Evolutionary conservation across 2,888 invertebrate species (phyloP), one percentile per base, ranked within the genome.

Genomic region (Drosophila phalerata): DNA sequence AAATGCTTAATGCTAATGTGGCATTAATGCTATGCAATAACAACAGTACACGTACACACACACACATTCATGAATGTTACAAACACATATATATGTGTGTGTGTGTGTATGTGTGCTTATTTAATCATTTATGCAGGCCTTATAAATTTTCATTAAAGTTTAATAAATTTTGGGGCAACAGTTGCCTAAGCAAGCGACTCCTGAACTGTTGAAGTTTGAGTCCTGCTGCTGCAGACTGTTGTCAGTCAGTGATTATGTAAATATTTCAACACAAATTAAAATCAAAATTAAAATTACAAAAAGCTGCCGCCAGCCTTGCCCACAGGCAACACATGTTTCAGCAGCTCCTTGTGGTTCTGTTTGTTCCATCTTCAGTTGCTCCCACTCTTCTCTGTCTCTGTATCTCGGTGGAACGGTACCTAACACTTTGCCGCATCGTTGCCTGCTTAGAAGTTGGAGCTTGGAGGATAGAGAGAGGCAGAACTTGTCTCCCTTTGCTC

Each of bases 211-310:
- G 38, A 64, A 73, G 69, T 52, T 42, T 32, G 70, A 63, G 68
- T 63, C 63, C 48, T 67, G 56, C 40, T 60, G 45, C 32, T 32
- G 56, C 64, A 69, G 76, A 55, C 60, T 84, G 84, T 83, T 85
- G 90, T 90, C 89, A 90, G 90, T 89, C 88, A 90, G 88, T 90
- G 91, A 90, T 90, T 90, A 91, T 90, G 89, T 90, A 90, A 90
- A 91, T 90, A 89, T 90, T 90, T 90, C 90, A 90, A 85, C 89
- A 89, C 81, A 90, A 90, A 90, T 90, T 90, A 90, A 90, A 90
- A 90, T 90, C 90, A 90, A 90, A 90, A 90, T 90, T 90, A 90
- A 90, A 90, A 86, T 89, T 86, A 86, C 86, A 85, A 88, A 88
- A 89, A 86, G 84, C 85, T 79, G 80, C 76, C 69, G 76, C 77